These are phyloP conservation scores for Notechis scutatus DNA, from an alignment of 2,113 vertebrate genomes.

Conservation along the genomic window DNA sequence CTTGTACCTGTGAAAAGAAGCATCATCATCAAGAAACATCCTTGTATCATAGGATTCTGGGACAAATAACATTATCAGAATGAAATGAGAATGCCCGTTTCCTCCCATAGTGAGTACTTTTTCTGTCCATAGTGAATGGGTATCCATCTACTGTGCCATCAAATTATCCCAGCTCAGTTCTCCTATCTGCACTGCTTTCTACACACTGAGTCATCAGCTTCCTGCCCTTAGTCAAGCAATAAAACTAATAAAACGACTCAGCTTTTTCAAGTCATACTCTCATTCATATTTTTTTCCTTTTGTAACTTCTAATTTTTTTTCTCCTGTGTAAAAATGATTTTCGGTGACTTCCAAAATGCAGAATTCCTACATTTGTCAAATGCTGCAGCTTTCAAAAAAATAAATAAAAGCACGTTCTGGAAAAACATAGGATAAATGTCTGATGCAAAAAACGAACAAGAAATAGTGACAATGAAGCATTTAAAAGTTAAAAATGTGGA, in stretches of 20 bases:
- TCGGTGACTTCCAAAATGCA: background rate
- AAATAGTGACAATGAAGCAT: background rate
- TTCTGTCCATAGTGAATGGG: background rate
- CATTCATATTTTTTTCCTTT: constrained; percentile 40
- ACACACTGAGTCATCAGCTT: constrained; percentile 44
- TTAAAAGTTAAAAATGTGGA: background rate
- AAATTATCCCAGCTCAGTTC: background rate
- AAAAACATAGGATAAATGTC: background rate
- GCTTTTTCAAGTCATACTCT: constrained; percentile 25
- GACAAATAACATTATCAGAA: constrained; percentile 2
- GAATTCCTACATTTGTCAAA: background rate
- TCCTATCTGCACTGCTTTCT: constrained; percentile 7
- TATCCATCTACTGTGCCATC: background rate
- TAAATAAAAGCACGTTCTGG: background rate
- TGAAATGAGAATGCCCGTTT: background rate
- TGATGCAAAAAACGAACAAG: constrained; percentile 2
- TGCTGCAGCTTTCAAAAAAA: background rate
- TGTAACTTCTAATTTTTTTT: constrained; percentile 20
- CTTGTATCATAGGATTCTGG: background rate
- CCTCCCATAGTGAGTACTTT: background rate
- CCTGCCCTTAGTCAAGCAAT: constrained; percentile 15
- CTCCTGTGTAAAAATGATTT: background rate
- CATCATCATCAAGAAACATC: background rate
- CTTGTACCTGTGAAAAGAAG: background rate
- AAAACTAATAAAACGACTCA: background rate